Conservation (phyloP, 2,113 vertebrate species). For the Neodontobutis hainanensis region DNA sequence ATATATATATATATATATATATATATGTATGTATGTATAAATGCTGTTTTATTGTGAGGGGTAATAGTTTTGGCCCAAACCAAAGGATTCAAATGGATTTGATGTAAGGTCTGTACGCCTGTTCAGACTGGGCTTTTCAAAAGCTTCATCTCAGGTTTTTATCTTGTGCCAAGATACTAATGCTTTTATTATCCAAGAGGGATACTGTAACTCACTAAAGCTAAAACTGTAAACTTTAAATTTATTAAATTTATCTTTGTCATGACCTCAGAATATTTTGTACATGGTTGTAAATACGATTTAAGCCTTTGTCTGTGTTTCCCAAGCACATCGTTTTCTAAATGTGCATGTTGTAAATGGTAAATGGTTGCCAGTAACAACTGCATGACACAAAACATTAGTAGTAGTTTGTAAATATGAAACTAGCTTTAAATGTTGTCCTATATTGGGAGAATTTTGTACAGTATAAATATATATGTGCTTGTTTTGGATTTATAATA, state of each 20-base stretch:
- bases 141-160: constrained; percentile 21
- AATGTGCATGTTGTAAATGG: constrained; percentile 14
- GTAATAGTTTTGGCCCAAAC: constrained; percentile 21
- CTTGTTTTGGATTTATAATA: constrained; percentile 58
- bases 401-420: constrained; percentile 36
- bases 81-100: constrained; percentile 47
- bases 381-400: constrained; percentile 44
- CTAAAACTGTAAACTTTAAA: constrained; percentile 12
- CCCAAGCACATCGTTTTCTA: constrained; percentile 49
- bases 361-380: constrained; percentile 22
- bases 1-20: no score
- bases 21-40: no score
- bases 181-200: constrained; percentile 23
- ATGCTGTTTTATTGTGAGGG: constrained; percentile 6
- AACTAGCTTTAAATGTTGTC: constrained; percentile 46
- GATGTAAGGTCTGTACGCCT: constrained; percentile 11
- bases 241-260: constrained; percentile 6
- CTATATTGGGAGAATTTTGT: constrained; percentile 41
- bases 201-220: constrained; percentile 7
- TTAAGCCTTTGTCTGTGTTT: constrained; percentile 35
- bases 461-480: constrained; percentile 37
- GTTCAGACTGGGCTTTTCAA: constrained; percentile 25
- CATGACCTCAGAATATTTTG: constrained; percentile 30
- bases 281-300: constrained; percentile 43
- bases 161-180: constrained; percentile 34